Evolutionary conservation across 2,797 vertebrate genomes (phyloP), one percentile per base, ranked within the genome.

Genomic region (Neosilurus hyrtlii): DNA sequence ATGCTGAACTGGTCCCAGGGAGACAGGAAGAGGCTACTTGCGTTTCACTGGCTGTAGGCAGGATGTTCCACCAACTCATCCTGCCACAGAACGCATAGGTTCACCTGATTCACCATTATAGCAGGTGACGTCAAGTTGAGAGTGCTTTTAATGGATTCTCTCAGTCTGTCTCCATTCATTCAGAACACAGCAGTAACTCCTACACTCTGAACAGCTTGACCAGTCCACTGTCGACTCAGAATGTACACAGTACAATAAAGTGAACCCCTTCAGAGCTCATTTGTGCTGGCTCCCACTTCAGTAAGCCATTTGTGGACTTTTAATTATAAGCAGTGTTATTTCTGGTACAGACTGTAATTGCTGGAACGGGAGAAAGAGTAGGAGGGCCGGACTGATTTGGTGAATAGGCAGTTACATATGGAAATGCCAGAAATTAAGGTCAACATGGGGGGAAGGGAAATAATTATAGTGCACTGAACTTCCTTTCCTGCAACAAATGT

Each of bases 371-470:
- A 51, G 74, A 74, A 30, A 57, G 78, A 66, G 57, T 57, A 68
- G 51, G 52, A 79, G 56, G 84, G 77, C 72, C 77, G 68, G 74
- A 65, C 52, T 57, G 37, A 66, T 24, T 67, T 30, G 80, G 81
- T 71, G 59, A 43, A 30, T 66, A 70, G 83, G 77, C 80, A 61
- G 82, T 87, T 87, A 79, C 81, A 84, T 73, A 79, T 80, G 85
- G 82, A 43, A 74, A 84, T 72, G 35, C 43, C 14, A 76, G 87
- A 91, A 89, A 89, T 83, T 54, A 88, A 86, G 86, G 83, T 91
- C 82, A 89, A 77, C 80, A 84, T 67, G 35, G 79, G 79, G 63
- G 59, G 75, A 0, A 76, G 72, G 85, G 90, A 86, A 86, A 89
- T 90, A 84, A 73, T 84, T 59, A 80, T 56, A 87, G 81, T 0